Conservation (phyloP, 2,797 vertebrate species). For the Cynopterus sphinx region DNA sequence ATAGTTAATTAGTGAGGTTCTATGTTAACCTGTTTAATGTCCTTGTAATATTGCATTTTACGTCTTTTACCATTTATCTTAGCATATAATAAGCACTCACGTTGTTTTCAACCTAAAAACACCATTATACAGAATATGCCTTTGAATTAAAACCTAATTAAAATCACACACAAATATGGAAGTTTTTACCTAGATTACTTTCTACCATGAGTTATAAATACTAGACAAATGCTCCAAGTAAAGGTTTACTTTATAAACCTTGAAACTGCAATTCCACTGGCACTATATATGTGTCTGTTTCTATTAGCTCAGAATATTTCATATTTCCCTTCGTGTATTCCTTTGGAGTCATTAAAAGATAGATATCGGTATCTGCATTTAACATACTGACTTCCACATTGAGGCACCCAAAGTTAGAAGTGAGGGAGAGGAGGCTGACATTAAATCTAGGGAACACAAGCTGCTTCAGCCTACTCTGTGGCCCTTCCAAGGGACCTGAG, state of each 20-base stretch:
- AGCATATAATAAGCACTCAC: neutral
- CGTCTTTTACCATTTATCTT: neutral
- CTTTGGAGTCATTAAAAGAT: neutral
- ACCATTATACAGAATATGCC: neutral
- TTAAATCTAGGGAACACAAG: neutral
- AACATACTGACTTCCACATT: neutral
- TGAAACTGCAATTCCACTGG: neutral
- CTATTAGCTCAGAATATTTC: neutral
- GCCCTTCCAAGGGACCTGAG: neutral
- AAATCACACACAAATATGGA: neutral
- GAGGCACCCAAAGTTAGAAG: neutral
- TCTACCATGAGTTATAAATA: neutral
- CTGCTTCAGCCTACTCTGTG: neutral
- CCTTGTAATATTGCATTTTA: neutral
- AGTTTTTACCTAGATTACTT: neutral
- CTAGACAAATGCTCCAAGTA: neutral
- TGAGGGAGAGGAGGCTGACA: neutral
- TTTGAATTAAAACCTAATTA: neutral
- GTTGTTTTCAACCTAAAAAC: slow-evolving; percentile 2
- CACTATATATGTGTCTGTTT: neutral
- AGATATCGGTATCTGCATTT: neutral
- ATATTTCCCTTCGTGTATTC: neutral
- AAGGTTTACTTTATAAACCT: neutral
- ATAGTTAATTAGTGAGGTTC: neutral
- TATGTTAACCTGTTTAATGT: neutral